These are phyloP conservation scores for Cassiopea xamachana DNA, from an alignment of 30 jellyfish, hydroid and myxozoan genomes.

Conservation along the genomic window DNA sequence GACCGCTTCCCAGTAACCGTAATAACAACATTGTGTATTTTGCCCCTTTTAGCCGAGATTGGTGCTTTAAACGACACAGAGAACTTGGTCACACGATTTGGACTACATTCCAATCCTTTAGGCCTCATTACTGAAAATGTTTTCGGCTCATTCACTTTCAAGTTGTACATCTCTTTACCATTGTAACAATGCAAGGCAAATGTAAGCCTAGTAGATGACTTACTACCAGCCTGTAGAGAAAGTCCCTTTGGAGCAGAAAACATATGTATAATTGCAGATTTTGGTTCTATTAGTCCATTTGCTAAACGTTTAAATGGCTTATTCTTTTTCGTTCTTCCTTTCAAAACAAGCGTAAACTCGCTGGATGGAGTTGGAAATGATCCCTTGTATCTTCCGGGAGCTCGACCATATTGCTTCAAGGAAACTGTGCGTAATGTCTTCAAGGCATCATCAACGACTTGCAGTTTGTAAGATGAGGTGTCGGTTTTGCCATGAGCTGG, in stretches of 20 bases:
- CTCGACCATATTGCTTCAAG: constrained; percentile 13
- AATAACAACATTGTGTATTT: constrained; percentile 33
- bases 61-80: constrained; percentile 39
- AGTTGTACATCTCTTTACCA: constrained; percentile 8
- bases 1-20: constrained; percentile 28
- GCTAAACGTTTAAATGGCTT: constrained; percentile 18
- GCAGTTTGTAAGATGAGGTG: constrained; percentile 31
- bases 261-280: constrained; percentile 2
- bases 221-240: constrained; percentile 7
- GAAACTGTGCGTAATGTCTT: constrained; percentile 11
- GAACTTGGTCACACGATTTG: constrained; percentile 36
- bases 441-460: constrained; percentile 20
- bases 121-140: neutral
- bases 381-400: constrained; percentile 29
- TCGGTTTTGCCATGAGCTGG: constrained; percentile 45
- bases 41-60: constrained; percentile 11
- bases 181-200: constrained; percentile 39
- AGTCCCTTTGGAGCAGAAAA: constrained; percentile 50
- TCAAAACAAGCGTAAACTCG: constrained; percentile 39
- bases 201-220: neutral
- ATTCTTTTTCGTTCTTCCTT: constrained; percentile 33
- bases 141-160: constrained; percentile 27
- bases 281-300: constrained; percentile 18
- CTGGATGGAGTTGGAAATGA: constrained; percentile 36
- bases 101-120: neutral